A percentile compares a stretch with the other conserved stretches of the same genome.
phyloP scores from a whole-genome alignment of 2,113 vertebrate genomes.

The Etheostoma spectabile region DNA sequence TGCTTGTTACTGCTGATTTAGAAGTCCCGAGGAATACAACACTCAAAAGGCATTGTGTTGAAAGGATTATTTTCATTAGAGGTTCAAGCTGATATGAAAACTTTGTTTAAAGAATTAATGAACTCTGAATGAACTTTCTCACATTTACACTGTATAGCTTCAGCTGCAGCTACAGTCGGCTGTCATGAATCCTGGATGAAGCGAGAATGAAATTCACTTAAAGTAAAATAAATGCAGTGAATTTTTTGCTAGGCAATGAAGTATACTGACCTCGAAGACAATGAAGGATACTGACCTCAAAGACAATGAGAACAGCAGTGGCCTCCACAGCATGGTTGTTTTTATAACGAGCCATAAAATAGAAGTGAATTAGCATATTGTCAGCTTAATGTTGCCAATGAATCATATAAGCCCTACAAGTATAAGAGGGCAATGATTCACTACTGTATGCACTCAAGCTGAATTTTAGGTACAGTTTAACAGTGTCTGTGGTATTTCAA shows the following conservation, averaged over 20 bases:
- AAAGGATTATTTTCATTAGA: background rate
- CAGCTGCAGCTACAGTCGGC: slow-evolving; percentile 6
- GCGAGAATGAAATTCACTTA: slow-evolving; percentile 19
- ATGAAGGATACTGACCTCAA: slow-evolving; percentile 17
- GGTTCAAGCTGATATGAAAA: background rate
- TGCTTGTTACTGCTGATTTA: background rate
- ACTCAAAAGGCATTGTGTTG: background rate
- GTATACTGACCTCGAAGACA: slow-evolving; percentile 14
- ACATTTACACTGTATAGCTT: slow-evolving; percentile 18
- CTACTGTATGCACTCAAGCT: background rate
- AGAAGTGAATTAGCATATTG: slow-evolving; percentile 41
- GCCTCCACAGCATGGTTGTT: slow-evolving; percentile 32
- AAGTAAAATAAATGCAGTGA: slow-evolving; percentile 8
- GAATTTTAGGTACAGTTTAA: background rate
- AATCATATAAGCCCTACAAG: slow-evolving; percentile 22
- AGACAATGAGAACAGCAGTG: background rate
- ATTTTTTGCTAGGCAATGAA: background rate
- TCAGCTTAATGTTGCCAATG: slow-evolving; percentile 22
- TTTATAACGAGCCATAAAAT: slow-evolving; percentile 23
- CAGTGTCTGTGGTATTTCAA: background rate
- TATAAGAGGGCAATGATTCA: slow-evolving; percentile 26
- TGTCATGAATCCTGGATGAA: slow-evolving; percentile 51
- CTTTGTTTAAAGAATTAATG: background rate
- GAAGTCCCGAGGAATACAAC: background rate
- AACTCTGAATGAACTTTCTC: slow-evolving; percentile 38